These are phyloP conservation scores for Colletes latitarsis DNA, from an alignment of 1,140 invertebrate species.

Conservation along the genomic window DNA sequence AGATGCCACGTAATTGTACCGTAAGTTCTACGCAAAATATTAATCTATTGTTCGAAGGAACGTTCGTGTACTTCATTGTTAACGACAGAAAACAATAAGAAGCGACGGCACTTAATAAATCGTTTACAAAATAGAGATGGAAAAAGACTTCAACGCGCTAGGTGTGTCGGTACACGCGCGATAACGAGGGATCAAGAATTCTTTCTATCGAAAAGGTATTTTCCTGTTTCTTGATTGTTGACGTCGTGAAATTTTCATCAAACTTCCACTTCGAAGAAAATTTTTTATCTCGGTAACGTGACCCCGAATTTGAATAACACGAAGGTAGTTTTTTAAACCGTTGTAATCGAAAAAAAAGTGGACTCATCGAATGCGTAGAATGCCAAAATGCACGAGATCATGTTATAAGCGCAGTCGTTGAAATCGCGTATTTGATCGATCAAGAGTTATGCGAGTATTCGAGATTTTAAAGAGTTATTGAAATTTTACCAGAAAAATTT, in stretches of 20 bases:
- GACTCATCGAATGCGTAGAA: too few species aligned
- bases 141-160: slow-evolving; percentile 39
- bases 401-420: background rate
- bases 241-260: background rate
- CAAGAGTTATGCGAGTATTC: slow-evolving; percentile 1
- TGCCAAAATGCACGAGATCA: background rate
- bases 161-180: background rate
- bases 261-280: background rate
- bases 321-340: background rate
- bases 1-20: slow-evolving; percentile 2
- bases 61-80: background rate
- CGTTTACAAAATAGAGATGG: background rate
- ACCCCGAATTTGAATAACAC: background rate
- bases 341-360: background rate
- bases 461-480: slow-evolving; percentile 2
- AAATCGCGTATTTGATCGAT: slow-evolving; percentile 2
- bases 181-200: slow-evolving; percentile 18
- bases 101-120: background rate
- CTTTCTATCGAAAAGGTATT: background rate
- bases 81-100: background rate
- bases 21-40: background rate
- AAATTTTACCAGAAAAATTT: background rate
- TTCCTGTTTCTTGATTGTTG: background rate
- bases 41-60: background rate
- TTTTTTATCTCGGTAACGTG: background rate